Evolutionary conservation across 2,888 invertebrate genomes (phyloP).

Genomic region (Pseudeuparius sepicola): DNA sequence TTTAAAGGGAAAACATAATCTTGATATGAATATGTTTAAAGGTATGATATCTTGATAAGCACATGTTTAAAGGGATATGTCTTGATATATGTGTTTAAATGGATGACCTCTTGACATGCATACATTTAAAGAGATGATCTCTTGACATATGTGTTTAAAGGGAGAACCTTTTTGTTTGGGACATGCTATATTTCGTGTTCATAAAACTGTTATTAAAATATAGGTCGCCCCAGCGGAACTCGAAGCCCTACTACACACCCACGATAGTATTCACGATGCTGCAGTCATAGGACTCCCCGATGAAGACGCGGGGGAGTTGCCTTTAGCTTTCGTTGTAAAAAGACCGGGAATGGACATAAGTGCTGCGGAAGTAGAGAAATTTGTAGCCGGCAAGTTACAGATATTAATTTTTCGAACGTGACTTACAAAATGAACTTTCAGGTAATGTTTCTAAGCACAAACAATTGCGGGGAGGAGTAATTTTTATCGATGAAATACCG

Average conservation of each 20-base stretch:
- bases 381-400: conserved; percentile 39
- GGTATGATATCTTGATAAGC: too few relatives aligned
- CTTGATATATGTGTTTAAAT: too few relatives aligned
- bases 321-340: conserved; percentile 64
- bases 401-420: background rate
- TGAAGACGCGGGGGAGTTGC: conserved; percentile 65
- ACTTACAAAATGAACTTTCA: conserved; percentile 10
- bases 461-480: conserved; percentile 55
- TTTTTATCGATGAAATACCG: conserved; percentile 56
- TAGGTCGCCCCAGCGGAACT: conserved; percentile 80
- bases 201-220: conserved; percentile 9
- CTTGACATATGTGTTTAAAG: too few relatives aligned
- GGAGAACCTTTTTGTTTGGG: background rate
- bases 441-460: conserved; percentile 46
- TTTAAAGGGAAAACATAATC: too few relatives aligned
- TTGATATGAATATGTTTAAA: too few relatives aligned
- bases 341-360: conserved; percentile 44
- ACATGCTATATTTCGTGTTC: conserved; percentile 1
- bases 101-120: too few relatives aligned
- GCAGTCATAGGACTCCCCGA: conserved; percentile 76
- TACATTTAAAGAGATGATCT: too few relatives aligned
- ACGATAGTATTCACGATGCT: conserved; percentile 62
- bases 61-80: too few relatives aligned
- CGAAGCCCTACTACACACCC: conserved; percentile 65
- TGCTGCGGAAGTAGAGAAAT: conserved; percentile 37